Evolutionary conservation across 2,797 vertebrate species (phyloP).

Genomic region (Phalanger gymnotis): DNA sequence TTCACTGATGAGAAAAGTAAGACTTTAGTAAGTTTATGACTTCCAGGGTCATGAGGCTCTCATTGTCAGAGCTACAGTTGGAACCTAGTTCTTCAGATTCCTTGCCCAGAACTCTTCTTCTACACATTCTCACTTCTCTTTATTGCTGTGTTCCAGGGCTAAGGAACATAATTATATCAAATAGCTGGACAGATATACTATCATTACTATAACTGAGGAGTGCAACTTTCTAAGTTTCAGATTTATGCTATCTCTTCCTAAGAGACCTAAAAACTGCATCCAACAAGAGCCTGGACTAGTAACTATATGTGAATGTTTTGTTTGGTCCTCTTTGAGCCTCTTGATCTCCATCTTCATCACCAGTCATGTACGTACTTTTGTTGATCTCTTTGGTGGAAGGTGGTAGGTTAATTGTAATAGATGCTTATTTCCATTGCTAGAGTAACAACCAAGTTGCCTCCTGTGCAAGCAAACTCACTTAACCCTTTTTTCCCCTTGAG

Average conservation of each 20-base stretch:
- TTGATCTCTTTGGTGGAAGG: conserved; percentile 29
- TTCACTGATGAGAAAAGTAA: background rate
- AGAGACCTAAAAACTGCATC: conserved; percentile 42
- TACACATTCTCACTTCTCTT: conserved; percentile 5
- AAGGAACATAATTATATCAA: conserved; percentile 23
- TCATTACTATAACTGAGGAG: conserved; percentile 21
- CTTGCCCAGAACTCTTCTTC: background rate
- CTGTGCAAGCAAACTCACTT: background rate
- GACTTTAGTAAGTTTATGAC: background rate
- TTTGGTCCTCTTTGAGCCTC: conserved; percentile 35
- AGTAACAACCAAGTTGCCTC: background rate
- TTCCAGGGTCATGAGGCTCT: background rate
- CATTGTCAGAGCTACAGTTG: background rate
- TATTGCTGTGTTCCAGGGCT: conserved; percentile 8
- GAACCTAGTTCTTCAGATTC: background rate
- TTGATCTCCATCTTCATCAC: conserved; percentile 39
- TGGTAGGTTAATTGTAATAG: background rate
- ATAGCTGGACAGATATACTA: background rate
- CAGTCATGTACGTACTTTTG: background rate
- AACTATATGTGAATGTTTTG: conserved; percentile 7
- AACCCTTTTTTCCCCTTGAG: conserved; percentile 25
- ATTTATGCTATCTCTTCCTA: conserved; percentile 21
- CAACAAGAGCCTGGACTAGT: conserved; percentile 17
- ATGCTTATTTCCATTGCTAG: conserved; percentile 2
- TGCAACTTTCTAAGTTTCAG: conserved; percentile 17